These are phyloP conservation scores for Chironomus tentans DNA, from an alignment of 2,888 invertebrate genomes.

Conservation along the genomic window DNA sequence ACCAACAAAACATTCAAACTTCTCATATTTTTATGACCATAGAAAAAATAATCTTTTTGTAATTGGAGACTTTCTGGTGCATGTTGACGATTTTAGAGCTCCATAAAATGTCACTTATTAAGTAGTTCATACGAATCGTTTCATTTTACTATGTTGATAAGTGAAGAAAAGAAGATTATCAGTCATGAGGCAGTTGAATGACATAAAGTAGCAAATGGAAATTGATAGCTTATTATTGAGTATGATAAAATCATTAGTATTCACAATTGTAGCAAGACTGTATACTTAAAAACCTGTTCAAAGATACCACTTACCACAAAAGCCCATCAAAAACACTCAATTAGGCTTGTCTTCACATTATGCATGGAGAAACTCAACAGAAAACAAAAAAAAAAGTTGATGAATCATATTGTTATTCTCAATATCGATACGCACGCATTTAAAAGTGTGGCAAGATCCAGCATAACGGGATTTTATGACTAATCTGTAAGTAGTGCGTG, in stretches of 20 bases:
- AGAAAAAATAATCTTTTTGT: too few species aligned
- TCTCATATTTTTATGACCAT: too few species aligned
- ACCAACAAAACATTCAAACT: too few species aligned
- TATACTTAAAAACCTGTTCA: neutral
- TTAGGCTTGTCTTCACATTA: neutral
- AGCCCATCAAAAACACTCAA: neutral
- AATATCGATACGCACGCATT: neutral
- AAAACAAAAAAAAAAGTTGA: neutral
- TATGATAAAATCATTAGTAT: neutral
- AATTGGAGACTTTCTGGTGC: too few species aligned
- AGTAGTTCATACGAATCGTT: neutral
- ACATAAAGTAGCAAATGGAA: neutral
- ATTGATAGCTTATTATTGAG: neutral
- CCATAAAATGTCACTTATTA: neutral
- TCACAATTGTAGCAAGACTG: too few species aligned
- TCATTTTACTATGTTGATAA: neutral
- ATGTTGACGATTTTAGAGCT: neutral
- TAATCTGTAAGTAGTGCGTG: neutral
- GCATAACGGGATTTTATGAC: slow-evolving; percentile 23
- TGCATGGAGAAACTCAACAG: neutral
- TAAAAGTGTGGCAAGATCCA: neutral
- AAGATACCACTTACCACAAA: neutral
- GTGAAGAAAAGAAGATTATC: neutral
- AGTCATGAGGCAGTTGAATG: neutral
- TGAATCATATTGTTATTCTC: neutral